Conservation (phyloP, 2,888 invertebrate genomes). For the Sinotaia quadrata region DNA sequence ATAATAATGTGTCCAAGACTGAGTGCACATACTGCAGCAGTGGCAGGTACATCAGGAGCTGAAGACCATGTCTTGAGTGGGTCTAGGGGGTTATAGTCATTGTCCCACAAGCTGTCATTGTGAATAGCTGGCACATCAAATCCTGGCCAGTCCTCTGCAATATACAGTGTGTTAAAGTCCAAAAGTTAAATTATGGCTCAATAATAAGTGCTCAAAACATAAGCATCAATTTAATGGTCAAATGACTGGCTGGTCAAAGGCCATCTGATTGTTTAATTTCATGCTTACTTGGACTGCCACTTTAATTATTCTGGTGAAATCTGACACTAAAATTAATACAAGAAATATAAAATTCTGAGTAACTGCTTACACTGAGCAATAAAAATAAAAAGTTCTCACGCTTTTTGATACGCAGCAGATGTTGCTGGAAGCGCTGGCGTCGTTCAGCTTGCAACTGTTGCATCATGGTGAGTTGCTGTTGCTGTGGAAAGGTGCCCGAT, state of each 20-base stretch:
- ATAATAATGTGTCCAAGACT: too few relatives aligned
- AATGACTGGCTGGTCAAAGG: too few relatives aligned
- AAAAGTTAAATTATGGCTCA: neutral
- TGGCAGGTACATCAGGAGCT: slow-evolving; percentile 43
- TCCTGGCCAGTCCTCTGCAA: slow-evolving; percentile 68
- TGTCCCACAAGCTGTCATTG: slow-evolving; percentile 68
- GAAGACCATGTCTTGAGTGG: slow-evolving; percentile 52
- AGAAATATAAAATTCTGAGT: neutral
- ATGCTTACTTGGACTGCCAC: too few relatives aligned
- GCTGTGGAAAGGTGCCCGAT: slow-evolving; percentile 26
- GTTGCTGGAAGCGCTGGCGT: slow-evolving; percentile 59
- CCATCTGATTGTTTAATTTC: too few relatives aligned
- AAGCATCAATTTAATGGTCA: too few relatives aligned
- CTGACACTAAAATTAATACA: too few relatives aligned
- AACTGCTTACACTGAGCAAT: neutral
- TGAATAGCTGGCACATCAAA: slow-evolving; percentile 64
- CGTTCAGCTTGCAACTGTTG: slow-evolving; percentile 66
- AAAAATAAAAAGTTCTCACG: too few relatives aligned
- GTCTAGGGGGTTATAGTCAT: slow-evolving; percentile 56
- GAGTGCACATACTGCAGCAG: too few relatives aligned
- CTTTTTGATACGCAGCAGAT: slow-evolving; percentile 58
- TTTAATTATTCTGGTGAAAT: too few relatives aligned
- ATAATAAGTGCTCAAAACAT: neutral
- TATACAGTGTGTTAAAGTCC: neutral
- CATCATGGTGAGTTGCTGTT: slow-evolving; percentile 64